Conservation (phyloP, 2,797 vertebrate species). For the Enteromius anoplus region DNA sequence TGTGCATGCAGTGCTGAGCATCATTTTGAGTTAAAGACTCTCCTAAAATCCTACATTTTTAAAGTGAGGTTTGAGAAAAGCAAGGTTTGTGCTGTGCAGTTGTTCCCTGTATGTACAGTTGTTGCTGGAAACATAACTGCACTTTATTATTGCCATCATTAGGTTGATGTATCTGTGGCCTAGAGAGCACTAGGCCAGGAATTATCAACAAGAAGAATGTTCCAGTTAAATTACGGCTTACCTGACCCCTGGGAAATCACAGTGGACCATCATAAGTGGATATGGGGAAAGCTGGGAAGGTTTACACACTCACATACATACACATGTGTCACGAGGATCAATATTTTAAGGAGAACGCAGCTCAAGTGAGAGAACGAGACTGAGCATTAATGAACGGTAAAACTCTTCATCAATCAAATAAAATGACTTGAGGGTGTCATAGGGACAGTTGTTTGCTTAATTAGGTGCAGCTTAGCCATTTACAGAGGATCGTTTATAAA, state of each 20-base stretch:
- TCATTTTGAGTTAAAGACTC: neutral
- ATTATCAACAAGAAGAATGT: constrained; percentile 31
- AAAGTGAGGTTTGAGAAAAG: neutral
- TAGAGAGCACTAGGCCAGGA: constrained; percentile 30
- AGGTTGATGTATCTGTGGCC: constrained; percentile 60
- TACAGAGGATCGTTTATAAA: neutral
- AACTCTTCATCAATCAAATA: constrained; percentile 15
- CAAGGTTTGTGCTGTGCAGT: neutral
- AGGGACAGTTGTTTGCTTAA: constrained; percentile 4
- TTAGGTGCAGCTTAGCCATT: neutral
- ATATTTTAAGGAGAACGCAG: neutral
- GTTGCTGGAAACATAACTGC: constrained; percentile 22
- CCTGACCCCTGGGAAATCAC: constrained; percentile 37
- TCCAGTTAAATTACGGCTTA: constrained; percentile 37
- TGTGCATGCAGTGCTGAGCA: constrained; percentile 56
- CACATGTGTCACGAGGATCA: neutral
- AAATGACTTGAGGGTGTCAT: neutral
- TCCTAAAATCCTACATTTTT: neutral
- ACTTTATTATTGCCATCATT: constrained; percentile 56
- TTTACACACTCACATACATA: neutral
- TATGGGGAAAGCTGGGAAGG: constrained; percentile 5
- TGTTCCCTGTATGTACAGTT: constrained; percentile 1
- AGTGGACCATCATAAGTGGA: constrained; percentile 46
- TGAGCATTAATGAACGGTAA: neutral
- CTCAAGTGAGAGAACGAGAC: neutral